phyloP scores from a whole-genome alignment of 1,140 invertebrate genomes.

The Drosophila pachea region DNA sequence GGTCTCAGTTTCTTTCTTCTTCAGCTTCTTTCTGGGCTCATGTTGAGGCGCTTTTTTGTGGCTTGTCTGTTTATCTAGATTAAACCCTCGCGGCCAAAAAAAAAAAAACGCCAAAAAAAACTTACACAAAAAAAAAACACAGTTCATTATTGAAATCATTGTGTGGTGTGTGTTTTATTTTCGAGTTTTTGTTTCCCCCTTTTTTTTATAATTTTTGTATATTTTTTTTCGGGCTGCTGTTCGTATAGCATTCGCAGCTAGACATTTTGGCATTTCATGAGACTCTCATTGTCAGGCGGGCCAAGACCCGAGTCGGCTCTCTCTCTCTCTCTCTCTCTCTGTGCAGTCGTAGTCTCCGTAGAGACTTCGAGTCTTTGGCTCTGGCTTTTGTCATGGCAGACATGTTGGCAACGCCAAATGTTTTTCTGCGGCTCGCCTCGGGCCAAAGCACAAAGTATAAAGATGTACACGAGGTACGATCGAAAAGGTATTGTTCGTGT shows the following conservation, averaged over 20 bases:
- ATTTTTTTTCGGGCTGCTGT: conserved; percentile 30
- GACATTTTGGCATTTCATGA: conserved; percentile 76
- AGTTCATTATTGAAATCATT: conserved; percentile 75
- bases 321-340: too few relatives aligned
- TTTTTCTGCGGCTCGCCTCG: conserved; percentile 59
- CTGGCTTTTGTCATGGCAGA: conserved; percentile 73
- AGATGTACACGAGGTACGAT: conserved; percentile 54
- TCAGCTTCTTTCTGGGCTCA: conserved; percentile 39
- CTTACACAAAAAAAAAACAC: conserved; percentile 39
- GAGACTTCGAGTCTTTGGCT: conserved; percentile 10
- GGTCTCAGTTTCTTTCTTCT: conserved; percentile 20
- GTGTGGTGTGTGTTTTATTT: conserved; percentile 47
- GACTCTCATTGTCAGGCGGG: conserved; percentile 53
- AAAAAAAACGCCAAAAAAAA: conserved; percentile 45
- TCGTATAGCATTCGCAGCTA: conserved; percentile 68
- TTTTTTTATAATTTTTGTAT: conserved; percentile 4
- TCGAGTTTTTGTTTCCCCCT: conserved; percentile 17
- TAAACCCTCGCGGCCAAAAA: conserved; percentile 58
- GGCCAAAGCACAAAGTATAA: conserved; percentile 51
- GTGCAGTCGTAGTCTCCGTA: too few relatives aligned
- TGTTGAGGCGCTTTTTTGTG: conserved; percentile 61
- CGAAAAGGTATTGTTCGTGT: conserved; percentile 25
- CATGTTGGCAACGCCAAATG: conserved; percentile 75
- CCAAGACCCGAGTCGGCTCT: conserved; percentile 26
- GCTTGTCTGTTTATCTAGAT: conserved; percentile 73